Evolutionary conservation across 2,113 vertebrate genomes (phyloP).

Genomic region (Cinclus cinclus): DNA sequence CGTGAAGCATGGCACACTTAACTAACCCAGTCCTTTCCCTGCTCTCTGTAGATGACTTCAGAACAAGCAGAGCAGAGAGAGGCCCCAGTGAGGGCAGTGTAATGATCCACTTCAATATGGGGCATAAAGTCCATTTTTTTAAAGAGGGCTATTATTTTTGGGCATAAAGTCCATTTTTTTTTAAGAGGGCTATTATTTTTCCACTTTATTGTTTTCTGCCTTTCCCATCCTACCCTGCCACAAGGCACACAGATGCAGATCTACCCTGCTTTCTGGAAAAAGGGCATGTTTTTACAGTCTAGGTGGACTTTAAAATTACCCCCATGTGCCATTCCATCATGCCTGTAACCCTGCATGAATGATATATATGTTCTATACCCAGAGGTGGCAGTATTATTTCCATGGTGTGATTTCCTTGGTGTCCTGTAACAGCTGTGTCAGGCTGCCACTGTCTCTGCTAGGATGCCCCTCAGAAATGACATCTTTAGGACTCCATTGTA

Average conservation of each 20-base stretch:
- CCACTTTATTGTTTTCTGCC: not conserved
- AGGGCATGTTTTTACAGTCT: not conserved
- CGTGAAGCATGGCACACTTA: not conserved
- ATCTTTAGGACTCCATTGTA: not conserved
- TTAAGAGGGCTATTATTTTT: not conserved
- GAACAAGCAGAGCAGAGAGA: not conserved
- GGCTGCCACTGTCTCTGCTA: not conserved
- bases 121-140: not conserved
- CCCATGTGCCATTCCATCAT: not conserved
- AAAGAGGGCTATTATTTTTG: not conserved
- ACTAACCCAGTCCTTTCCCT: not conserved
- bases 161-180: not conserved
- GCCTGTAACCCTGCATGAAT: not conserved
- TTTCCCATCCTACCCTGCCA: not conserved
- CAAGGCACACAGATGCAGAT: not conserved
- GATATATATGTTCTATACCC: not conserved
- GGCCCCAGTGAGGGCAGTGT: not conserved
- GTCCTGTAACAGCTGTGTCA: constrained; percentile 24
- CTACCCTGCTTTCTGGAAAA: not conserved
- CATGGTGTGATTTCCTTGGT: not conserved
- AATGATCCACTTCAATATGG: not conserved
- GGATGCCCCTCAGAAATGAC: not conserved
- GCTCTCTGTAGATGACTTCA: not conserved
- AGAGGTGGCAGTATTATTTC: not conserved
- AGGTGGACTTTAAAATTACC: not conserved